phyloP scores from a whole-genome alignment of 2,797 vertebrate species.

The Typhlichthys eigenmanni region DNA sequence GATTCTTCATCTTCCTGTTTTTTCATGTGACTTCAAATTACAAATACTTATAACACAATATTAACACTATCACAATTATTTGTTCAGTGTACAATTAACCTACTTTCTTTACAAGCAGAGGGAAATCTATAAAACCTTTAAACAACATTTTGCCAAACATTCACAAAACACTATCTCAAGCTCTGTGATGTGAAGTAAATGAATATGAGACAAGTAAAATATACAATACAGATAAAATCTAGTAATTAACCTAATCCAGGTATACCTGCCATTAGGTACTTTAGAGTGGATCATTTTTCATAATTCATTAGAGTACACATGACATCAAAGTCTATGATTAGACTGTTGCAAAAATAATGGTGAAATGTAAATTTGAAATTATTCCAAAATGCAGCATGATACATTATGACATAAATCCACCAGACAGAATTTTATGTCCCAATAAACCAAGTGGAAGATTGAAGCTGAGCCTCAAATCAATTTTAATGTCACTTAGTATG shows the following conservation, averaged over 20 bases:
- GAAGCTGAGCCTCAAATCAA: constrained; percentile 39
- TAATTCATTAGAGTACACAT: background rate
- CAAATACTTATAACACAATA: constrained; percentile 47
- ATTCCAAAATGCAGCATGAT: constrained; percentile 2
- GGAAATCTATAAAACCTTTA: constrained; percentile 45
- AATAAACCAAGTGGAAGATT: constrained; percentile 33
- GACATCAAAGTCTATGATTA: constrained; percentile 16
- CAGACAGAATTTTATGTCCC: constrained; percentile 4
- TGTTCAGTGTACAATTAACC: constrained; percentile 31
- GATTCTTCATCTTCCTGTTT: constrained; percentile 38
- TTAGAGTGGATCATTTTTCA: constrained; percentile 29
- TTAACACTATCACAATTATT: constrained; percentile 54
- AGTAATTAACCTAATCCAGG: constrained; percentile 43
- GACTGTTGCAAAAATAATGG: constrained; percentile 38
- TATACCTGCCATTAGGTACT: constrained; percentile 42
- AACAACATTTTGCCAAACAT: constrained; percentile 14
- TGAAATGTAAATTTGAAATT: constrained; percentile 11
- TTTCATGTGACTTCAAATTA: constrained; percentile 54
- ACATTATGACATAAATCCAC: constrained; percentile 12
- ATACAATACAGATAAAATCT: constrained; percentile 28
- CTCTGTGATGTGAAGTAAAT: constrained; percentile 18
- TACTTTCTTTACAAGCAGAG: constrained; percentile 31
- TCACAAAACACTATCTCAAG: constrained; percentile 15
- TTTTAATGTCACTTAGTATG: constrained; percentile 50
- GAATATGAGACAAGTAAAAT: constrained; percentile 15